Base-by-base conservation (phyloP, 2,888 invertebrate species). In the Tubulanus polymorphus region DNA sequence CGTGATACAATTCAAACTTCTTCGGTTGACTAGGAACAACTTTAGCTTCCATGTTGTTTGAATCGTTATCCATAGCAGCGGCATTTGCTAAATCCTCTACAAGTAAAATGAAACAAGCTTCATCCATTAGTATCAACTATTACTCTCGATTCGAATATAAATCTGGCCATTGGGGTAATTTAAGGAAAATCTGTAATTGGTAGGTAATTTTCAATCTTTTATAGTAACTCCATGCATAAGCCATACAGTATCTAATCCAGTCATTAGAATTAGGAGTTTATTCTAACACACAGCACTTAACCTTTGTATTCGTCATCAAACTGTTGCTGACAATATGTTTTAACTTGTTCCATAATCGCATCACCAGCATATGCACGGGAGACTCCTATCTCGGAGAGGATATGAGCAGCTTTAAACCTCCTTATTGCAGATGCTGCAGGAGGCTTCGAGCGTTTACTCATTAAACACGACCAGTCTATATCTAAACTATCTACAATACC, bases 391-490 rank as follows among this genome's bases (percentile, higher is more conserved):
- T 90, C 85, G 6, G 88, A 84, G 23, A 93, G 83, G 27, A 93
- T 85, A 57, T 87, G 85, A 75, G 87, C 87, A 3, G 90, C 87
- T 66, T 87, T 86, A 89, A 91, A 93, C 41, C 88, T 85, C 63
- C 88, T 85, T 60, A 91, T 85, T 1, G 88, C 87, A 3, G 85
- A 84, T 68, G 83, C 77, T 57, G 69, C 72, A 27, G 74, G 70
- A 25, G 69, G 68, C 32, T 73, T 64, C 37, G 60, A 51, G 30
- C 60, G 62, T 2, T 62, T 61, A 15, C 62, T 88, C 47, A 71
- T 63, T 55, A 94, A 82, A 74, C 91, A 91, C 12, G 91, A 89
- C 93, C 93, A 93, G 79, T 94, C 93, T 1, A 94, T 93, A n/a
- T 93, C 93, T 28, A 94, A 80, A n/a, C 91, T 91, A 79, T 93